Conservation (phyloP, 2,888 invertebrate genomes). For the Ypsolopha scabrella region DNA sequence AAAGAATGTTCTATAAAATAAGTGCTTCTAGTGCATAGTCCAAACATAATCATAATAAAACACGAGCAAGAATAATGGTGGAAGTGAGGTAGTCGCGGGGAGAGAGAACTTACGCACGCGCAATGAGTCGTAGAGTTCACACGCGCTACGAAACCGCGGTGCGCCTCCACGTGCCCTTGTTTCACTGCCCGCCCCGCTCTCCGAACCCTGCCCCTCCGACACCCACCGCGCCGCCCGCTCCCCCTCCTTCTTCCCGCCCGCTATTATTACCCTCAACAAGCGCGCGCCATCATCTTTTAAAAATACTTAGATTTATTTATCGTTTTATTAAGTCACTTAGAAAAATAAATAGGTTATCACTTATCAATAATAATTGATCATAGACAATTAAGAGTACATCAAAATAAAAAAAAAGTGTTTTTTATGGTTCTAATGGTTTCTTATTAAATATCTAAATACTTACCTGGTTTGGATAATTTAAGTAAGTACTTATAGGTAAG, state of each 20-base stretch:
- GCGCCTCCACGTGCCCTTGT: constrained; percentile 38
- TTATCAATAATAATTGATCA: neutral
- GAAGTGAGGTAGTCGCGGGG: constrained; percentile 58
- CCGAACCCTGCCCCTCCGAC: constrained; percentile 8
- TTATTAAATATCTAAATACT: too few species aligned
- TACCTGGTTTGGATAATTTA: too few species aligned
- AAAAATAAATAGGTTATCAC: neutral
- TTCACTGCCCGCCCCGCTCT: constrained; percentile 9
- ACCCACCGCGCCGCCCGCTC: constrained; percentile 14
- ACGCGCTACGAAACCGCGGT: constrained; percentile 66
- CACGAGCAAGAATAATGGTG: constrained; percentile 31
- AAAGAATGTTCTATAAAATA: too few species aligned
- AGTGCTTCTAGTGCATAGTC: too few species aligned
- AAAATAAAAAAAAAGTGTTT: neutral
- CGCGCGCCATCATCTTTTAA: constrained; percentile 24
- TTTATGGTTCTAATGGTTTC: too few species aligned
- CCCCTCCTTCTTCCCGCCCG: constrained; percentile 11
- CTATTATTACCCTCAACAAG: constrained; percentile 38
- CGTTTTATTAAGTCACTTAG: constrained; percentile 13
- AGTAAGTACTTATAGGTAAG: too few species aligned
- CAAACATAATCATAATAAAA: too few species aligned
- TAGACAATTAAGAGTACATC: neutral
- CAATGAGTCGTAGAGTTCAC: constrained; percentile 54
- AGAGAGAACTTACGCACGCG: constrained; percentile 53
- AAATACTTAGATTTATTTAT: too few species aligned